Conservation (phyloP, 1,140 invertebrate genomes). For the Pollicipes pollicipes region DNA sequence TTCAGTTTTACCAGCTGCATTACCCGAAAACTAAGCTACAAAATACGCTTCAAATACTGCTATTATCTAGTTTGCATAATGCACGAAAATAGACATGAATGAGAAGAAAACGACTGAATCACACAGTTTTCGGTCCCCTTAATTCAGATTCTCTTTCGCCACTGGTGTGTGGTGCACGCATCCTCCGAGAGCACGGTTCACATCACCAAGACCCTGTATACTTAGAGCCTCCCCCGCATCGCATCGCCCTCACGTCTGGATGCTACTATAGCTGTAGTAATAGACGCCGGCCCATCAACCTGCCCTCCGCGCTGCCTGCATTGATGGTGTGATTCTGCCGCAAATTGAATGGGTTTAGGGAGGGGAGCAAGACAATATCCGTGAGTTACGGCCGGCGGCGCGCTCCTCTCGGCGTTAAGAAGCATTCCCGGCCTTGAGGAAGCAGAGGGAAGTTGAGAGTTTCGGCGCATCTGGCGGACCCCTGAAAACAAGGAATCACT, state of each 20-base stretch:
- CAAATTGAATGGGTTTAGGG: not conserved
- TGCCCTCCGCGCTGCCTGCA: not conserved
- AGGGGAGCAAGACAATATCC: not conserved
- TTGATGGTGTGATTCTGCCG: not conserved
- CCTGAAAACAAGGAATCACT: no score
- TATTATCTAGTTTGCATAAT: no score
- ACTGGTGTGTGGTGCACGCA: no score
- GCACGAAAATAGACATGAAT: no score
- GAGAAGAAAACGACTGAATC: no score
- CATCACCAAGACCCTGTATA: no score
- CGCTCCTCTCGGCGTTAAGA: not conserved
- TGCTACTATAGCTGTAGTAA: not conserved
- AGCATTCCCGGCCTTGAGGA: not conserved
- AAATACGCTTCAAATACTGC: no score
- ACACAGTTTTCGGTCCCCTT: not conserved
- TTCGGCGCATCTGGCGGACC: not conserved
- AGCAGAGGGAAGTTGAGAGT: not conserved
- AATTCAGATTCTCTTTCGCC: no score
- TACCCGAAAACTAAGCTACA: no score
- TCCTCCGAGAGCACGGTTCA: no score
- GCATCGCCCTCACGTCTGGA: not conserved
- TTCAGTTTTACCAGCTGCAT: no score
- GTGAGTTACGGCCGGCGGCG: not conserved
- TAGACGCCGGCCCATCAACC: not conserved
- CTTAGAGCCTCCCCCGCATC: not conserved